These are phyloP conservation scores for Ataeniobius toweri DNA, from an alignment of 2,797 vertebrate species.

Conservation along the genomic window DNA sequence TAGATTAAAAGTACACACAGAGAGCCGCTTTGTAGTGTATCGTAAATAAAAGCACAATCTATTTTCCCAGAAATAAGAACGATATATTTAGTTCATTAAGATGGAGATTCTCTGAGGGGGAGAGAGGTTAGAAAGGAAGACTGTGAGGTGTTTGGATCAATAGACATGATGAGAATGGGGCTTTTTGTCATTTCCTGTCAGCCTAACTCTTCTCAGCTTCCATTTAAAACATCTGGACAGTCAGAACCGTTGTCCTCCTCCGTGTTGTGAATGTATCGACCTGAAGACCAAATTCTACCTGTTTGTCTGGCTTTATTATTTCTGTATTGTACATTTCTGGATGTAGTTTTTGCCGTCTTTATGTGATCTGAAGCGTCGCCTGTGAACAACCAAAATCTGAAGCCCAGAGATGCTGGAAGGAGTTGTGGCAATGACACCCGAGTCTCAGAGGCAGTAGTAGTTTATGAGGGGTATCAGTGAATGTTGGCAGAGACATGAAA, in stretches of 20 bases:
- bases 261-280: constrained; percentile 32
- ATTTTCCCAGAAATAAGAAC: background rate
- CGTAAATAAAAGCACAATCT: constrained; percentile 37
- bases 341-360: constrained; percentile 10
- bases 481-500: background rate
- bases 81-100: background rate
- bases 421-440: constrained; percentile 6
- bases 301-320: constrained; percentile 4
- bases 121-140: too few species aligned
- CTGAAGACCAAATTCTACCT: constrained; percentile 53
- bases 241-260: background rate
- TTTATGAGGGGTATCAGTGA: background rate
- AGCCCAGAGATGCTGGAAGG: constrained; percentile 1
- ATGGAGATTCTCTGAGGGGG: background rate
- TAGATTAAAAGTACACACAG: background rate
- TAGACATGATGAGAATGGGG: background rate
- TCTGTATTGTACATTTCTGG: constrained; percentile 28
- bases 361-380: constrained; percentile 6
- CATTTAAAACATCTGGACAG: background rate
- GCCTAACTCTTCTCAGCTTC: constrained; percentile 7
- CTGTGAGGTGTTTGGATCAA: background rate
- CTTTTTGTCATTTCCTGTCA: background rate
- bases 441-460: too few species aligned
- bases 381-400: background rate
- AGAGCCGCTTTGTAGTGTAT: background rate